A percentile compares a stretch with the other conserved stretches of the same genome.
phyloP scores from a whole-genome alignment of 2,888 invertebrate species.

The Notodonta dromedarius region DNA sequence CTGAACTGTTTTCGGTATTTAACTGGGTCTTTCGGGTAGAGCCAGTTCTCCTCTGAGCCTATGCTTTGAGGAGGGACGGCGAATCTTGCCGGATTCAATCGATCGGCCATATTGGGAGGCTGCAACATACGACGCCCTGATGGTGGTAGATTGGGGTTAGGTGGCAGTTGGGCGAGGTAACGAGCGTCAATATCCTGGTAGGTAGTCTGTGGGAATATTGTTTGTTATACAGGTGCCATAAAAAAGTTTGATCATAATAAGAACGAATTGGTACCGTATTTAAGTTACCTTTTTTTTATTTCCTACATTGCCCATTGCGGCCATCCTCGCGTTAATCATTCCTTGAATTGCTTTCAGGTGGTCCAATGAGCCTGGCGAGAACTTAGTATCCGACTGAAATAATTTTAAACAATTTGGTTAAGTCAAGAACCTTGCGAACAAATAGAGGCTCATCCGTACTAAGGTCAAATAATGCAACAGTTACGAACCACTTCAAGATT shows the following conservation, averaged over 20 bases:
- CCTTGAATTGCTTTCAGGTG: slow-evolving; percentile 60
- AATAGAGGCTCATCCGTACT: too few species aligned
- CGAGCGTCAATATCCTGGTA: slow-evolving; percentile 18
- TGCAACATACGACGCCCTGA: slow-evolving; percentile 30
- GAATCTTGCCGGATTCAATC: slow-evolving; percentile 22
- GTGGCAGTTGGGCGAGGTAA: slow-evolving; percentile 7
- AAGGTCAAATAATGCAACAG: too few species aligned
- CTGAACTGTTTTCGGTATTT: not conserved
- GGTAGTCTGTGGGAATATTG: slow-evolving; percentile 8
- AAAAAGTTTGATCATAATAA: too few species aligned
- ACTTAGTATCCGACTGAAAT: slow-evolving; percentile 41
- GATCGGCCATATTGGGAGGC: not conserved
- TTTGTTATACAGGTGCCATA: too few species aligned
- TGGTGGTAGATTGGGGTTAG: slow-evolving; percentile 12
- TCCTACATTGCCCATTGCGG: slow-evolving; percentile 27
- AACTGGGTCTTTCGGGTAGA: slow-evolving; percentile 13
- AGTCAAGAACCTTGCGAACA: too few species aligned
- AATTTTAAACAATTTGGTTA: slow-evolving; percentile 1
- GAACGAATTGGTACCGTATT: too few species aligned
- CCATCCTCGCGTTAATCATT: slow-evolving; percentile 52
- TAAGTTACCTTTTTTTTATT: slow-evolving; percentile 18
- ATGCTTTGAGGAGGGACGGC: slow-evolving; percentile 24
- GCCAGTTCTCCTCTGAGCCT: slow-evolving; percentile 14
- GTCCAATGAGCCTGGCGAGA: slow-evolving; percentile 47
- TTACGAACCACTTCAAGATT: too few species aligned